Conservation (phyloP, 2,888 invertebrate species). For the Polydrusus tereticollis region DNA sequence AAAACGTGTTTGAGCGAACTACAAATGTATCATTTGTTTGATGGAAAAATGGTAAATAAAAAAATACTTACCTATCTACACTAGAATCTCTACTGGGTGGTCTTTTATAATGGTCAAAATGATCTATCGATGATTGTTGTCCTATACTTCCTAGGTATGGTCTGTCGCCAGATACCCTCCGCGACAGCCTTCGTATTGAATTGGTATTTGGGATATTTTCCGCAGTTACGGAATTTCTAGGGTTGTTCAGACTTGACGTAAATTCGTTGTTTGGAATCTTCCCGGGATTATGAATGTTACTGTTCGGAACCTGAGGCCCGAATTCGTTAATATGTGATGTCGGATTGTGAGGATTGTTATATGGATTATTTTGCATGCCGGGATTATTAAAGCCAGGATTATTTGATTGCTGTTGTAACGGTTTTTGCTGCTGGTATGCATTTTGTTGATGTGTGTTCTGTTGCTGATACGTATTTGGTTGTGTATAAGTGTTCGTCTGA, state of each 20-base stretch:
- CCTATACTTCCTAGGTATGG: conserved; percentile 67
- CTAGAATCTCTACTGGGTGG: conserved; percentile 91
- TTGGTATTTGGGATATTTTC: conserved; percentile 50
- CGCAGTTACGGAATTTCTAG: conserved; percentile 49
- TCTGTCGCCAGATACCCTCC: conserved; percentile 67
- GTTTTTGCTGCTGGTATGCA: conserved; percentile 61
- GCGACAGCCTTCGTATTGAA: conserved; percentile 69
- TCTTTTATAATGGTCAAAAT: conserved; percentile 94
- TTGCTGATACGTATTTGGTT: conserved; percentile 30
- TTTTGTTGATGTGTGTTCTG: conserved; percentile 53
- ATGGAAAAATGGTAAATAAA: background rate
- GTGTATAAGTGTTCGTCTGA: conserved; percentile 6
- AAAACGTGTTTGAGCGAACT: background rate
- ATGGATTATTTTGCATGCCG: conserved; percentile 50
- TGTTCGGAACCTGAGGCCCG: conserved; percentile 50
- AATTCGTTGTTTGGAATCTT: conserved; percentile 33
- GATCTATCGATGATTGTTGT: conserved; percentile 84
- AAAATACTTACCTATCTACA: conserved; percentile 71
- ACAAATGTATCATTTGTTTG: background rate
- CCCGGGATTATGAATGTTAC: conserved; percentile 30
- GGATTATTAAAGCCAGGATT: conserved; percentile 47
- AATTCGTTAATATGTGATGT: conserved; percentile 53
- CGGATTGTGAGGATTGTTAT: conserved; percentile 35
- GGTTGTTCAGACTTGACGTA: conserved; percentile 31
- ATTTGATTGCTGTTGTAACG: conserved; percentile 54